Evolutionary conservation across 2,888 invertebrate genomes (phyloP), one percentile per base, ranked within the genome.

Genomic region (Ormyrus rosae): DNA sequence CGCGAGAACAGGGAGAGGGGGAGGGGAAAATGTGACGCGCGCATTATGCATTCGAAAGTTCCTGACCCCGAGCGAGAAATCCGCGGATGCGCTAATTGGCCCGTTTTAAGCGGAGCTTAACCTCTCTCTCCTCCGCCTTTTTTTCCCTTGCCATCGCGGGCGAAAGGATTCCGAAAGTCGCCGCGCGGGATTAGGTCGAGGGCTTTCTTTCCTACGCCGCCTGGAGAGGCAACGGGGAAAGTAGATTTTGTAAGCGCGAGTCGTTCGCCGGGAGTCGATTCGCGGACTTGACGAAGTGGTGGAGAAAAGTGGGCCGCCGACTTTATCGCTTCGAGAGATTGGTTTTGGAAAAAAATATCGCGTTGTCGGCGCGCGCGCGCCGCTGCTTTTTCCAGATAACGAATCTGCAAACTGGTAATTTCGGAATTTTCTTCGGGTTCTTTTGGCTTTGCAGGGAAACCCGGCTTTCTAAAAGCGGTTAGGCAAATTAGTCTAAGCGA

Each of bases 1-100:
- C 34, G 69, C 69, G 19, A 58, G 11, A 72, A 63, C 45, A 61
- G 5, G 56, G 45, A 10, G 8, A 55, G 1, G 55, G 34, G 56
- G 45, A 61, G 11, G 46, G 46, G 50, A 72, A 78, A 78, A 48
- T 68, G 73, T 71, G 67, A 58, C 73, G 55, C 64, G 48, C 34
- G 50, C 69, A 79, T 74, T 79, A 74, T 79, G 64, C 69, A 61
- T 64, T 80, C 61, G 75, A 75, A 80, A 79, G 63, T 78, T 73
- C 72, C 60, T 67, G 65, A 19, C 78, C 13, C 64, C 60, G 61
- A 8, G 34, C n/a, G 34, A 45, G 13, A 48, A 11, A 19, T 7
- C 34, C 56, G 58, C 46, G 46, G 13, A 69, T 46, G 58, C 58
- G 73, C 67, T 78, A 78, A 78, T 78, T 78, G 61, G 80, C 84